Base-by-base conservation (phyloP, 1,140 invertebrate genomes). In the Mizuhopecten yessoensis region DNA sequence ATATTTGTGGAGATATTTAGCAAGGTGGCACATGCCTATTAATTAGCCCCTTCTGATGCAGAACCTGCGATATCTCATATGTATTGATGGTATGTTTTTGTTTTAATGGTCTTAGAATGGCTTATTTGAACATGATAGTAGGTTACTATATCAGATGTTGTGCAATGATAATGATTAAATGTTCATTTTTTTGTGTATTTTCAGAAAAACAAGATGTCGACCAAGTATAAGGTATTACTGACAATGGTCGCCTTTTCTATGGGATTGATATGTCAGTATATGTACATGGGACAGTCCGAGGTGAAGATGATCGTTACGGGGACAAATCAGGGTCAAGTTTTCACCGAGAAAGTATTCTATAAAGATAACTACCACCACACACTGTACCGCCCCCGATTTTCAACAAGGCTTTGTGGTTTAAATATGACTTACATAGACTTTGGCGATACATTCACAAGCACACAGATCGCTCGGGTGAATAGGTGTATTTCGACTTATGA, bases 361-460 rank as follows among this genome's bases (percentile, higher is more conserved):
- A n/a, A n/a, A 0, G n/a, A 75, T 7, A 29, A 5, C 3, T 29
- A 1, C 5, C 9, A 3, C 23, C 5, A 9, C 5, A 75, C 9
- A 17, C 11, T 75, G 5, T 9, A 75, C 23, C 9, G 3, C 20
- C 57, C 57, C 9, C 57, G 57, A 29, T 75, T 29, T 29, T n/a
- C 57, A 1, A 5, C 29, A 3, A n/a, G 57, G 11, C 3, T n/a
- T n/a, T 75, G 57, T 75, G 20, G 29, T 29, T 29, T n/a, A 7
- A 75, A 75, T 29, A 29, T n/a, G 57, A 75, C 57, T 75, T 75
- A 75, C 57, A 75, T 75, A 75, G 57, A 75, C 57, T 75, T 75
- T 13, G 29, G 23, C 11, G 17, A n/a, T 75, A 13, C 17, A 7
- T 75, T 75, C 23, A 29, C 57, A 75, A 75, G 5, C 9, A 29